These are phyloP conservation scores for cat (Felis catus) DNA, from an alignment of 2,113 vertebrate species.

Conservation along the genomic window DNA sequence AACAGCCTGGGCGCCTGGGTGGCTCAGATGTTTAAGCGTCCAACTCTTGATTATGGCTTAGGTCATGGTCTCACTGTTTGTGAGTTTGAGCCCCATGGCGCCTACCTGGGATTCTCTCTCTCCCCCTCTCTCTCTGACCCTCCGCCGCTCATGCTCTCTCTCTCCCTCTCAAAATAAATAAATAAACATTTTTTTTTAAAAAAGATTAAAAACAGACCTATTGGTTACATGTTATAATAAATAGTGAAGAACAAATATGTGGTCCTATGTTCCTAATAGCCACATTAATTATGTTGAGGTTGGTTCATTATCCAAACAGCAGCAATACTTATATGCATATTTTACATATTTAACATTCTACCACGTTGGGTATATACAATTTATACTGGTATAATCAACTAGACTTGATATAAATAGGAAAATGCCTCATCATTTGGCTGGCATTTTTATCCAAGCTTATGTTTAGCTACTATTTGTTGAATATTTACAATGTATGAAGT, in stretches of 20 bases:
- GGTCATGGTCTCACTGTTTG: no score
- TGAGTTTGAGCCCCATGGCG: no score
- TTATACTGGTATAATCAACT: not conserved
- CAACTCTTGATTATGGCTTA: no score
- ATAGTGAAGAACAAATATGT: not conserved
- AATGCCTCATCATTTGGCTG: not conserved
- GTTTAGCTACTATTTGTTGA: not conserved
- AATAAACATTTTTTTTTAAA: no score
- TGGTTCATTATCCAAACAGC: not conserved
- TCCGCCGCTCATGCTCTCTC: no score
- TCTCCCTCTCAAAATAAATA: no score
- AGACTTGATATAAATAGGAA: not conserved
- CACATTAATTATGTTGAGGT: conserved; percentile 8
- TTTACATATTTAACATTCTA: conserved; percentile 41
- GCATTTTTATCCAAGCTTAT: conserved; percentile 22
- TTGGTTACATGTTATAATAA: not conserved
- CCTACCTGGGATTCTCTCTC: no score
- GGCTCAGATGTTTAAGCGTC: no score
- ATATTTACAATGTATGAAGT: not conserved
- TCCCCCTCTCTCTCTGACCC: no score
- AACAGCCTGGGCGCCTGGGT: no score
- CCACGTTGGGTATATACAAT: not conserved
- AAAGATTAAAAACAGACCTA: not conserved
- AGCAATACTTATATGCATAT: not conserved
- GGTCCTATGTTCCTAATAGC: not conserved